Evolutionary conservation across 2,113 vertebrate genomes (phyloP), one percentile per base, ranked within the genome.

Genomic region (Burhinus bistriatus): DNA sequence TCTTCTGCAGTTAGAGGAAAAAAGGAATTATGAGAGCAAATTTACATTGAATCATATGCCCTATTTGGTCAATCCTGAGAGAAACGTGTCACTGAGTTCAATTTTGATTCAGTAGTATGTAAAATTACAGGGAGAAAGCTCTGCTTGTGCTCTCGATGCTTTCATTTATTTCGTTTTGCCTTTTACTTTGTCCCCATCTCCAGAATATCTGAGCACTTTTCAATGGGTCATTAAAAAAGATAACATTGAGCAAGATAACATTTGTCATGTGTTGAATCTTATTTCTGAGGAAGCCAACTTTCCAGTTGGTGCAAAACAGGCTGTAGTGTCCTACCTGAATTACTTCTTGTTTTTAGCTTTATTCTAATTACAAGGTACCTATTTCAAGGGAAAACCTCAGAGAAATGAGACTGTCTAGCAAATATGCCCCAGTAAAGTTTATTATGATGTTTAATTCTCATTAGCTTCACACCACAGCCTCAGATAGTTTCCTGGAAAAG

Each of bases 131-230:
- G 17, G 20, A 79, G 29, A 57, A 73, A 79, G 34, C 15, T 55
- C 71, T 62, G 32, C 26, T 57, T 9, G 17, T 17, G 4, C 5
- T 51, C 29, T 83, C 0, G 0, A 23, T 73, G 5, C 6, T 61
- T 30, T 55, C 1, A 3, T 47, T 58, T 34, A 29, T 72, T 72
- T 49, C 7, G 40, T 68, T 79, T 45, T 21, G 17, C 17, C 12
- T 91, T 88, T 73, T 62, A 69, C 15, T 87, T 32, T 45, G 20
- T 15, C 20, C 26, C 21, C 15, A 7, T 40, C 47, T 79, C 62
- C 25, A 75, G 54, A 51, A 69, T 36, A 69, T 3, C 49, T 36
- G 49, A 52, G 11, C 29, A 25, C 11, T 80, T 88, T 75, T 64
- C 36, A 84, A 23, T 3, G 30, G 16, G 52, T 17, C 83, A 82